phyloP scores from a whole-genome alignment of 2,113 vertebrate species.

The Gopherus flavomarginatus region DNA sequence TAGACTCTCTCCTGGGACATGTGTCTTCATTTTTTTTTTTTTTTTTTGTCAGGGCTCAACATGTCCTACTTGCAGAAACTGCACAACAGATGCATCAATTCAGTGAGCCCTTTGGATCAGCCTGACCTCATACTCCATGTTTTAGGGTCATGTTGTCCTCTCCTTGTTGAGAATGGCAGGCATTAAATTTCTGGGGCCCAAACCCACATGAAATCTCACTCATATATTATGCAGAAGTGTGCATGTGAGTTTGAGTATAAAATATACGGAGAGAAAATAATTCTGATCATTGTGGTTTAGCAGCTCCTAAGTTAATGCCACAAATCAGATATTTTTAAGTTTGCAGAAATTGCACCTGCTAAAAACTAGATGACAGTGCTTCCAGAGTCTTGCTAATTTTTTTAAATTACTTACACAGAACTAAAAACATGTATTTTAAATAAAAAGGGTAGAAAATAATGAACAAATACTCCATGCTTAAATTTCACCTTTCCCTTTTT shows the following conservation, averaged over 20 bases:
- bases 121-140: background rate
- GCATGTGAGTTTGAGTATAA: background rate
- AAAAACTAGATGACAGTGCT: background rate
- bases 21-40: background rate
- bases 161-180: background rate
- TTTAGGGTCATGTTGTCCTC: background rate
- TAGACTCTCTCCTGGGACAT: background rate
- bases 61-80: background rate
- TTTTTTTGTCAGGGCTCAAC: background rate
- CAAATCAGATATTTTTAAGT: background rate
- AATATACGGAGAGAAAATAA: background rate
- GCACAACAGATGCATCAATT: background rate
- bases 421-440: background rate
- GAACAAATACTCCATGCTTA: background rate
- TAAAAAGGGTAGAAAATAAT: background rate
- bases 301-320: background rate
- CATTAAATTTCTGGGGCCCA: background rate
- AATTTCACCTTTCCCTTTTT: background rate
- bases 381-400: background rate
- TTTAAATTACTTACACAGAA: constrained; percentile 17
- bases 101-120: background rate
- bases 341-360: background rate
- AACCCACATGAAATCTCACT: background rate
- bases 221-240: background rate
- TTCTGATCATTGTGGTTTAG: background rate